phyloP scores from a whole-genome alignment of 1,140 invertebrate species.

The Caenorhabditis brenneri region DNA sequence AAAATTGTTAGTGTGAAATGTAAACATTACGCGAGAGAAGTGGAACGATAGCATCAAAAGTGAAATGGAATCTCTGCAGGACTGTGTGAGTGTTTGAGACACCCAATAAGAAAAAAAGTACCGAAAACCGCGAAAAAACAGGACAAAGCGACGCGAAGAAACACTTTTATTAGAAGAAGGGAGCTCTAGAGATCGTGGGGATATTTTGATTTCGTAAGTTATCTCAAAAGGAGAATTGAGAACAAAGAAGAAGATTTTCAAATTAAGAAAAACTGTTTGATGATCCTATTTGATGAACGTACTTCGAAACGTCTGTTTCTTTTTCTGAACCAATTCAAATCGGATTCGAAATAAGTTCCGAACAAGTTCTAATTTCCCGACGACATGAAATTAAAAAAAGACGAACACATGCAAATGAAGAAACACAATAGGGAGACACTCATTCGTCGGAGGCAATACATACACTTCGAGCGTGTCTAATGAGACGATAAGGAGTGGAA shows the following conservation, averaged over 20 bases:
- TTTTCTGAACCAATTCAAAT: too few relatives aligned
- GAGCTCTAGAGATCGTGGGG: neutral
- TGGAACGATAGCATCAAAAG: slow-evolving; percentile 35
- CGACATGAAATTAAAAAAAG: neutral
- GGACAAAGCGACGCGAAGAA: neutral
- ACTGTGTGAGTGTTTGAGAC: neutral
- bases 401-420: slow-evolving; percentile 25
- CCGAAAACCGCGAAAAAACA: neutral
- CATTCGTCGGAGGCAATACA: neutral
- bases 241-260: too few relatives aligned
- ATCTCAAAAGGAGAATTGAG: too few relatives aligned
- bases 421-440: neutral
- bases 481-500: slow-evolving; percentile 30
- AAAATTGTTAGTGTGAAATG: slow-evolving; percentile 22
- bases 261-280: too few relatives aligned
- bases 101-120: neutral
- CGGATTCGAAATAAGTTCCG: neutral
- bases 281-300: too few relatives aligned
- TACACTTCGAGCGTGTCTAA: slow-evolving; percentile 30
- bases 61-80: slow-evolving; percentile 3
- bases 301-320: too few relatives aligned
- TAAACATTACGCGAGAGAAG: slow-evolving; percentile 22
- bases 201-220: neutral
- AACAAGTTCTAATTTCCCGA: neutral
- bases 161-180: neutral